Evolutionary conservation across 2,113 vertebrate genomes (phyloP), one percentile per base, ranked within the genome.

Genomic region (Sebastes fasciatus): DNA sequence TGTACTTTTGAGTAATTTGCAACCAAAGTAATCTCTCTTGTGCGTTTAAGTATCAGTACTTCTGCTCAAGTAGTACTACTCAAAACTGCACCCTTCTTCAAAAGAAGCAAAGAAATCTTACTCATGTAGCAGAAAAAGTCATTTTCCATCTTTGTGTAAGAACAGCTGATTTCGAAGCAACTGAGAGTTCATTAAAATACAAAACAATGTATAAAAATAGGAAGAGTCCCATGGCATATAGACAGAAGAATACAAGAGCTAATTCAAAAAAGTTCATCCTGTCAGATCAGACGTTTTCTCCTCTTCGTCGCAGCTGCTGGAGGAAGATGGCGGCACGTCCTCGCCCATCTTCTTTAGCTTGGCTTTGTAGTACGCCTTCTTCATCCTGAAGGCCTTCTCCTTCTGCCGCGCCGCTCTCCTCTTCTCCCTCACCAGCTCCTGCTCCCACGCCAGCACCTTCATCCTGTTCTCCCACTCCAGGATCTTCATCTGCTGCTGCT

Each of bases 401-500:
- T 95, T 95, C 88, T 96, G 93, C 54, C 73, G 86, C 1, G 78
- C 86, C 0, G 94, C 95, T 82, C 79, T 90, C 70, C 89, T 89
- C 80, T 93, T 95, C 72, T 94, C 93, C 87, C 85, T 90, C 88
- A 95, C 83, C 91, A 96, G 92, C 76, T 94, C 93, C 91, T 95
- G 93, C 83, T 95, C 93, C 87, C 93, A 94, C 1, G 90, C 89
- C 73, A 96, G 91, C 54, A 95, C 87, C 66, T 94, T 94, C 94
- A 95, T 95, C 69, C 90, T 91, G 82, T 93, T 94, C 91, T 95
- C 93, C 91, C 95, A 95, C 88, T 96, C 95, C 83, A 94, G 81
- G 67, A 93, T 83, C 87, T 93, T 94, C 77, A 94, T 94, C 74
- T 92, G 91, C 86, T 95, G 93, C 92, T 92, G 92, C 83, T 94